Percentiles rank a stretch among this genome's conserved stretches.
Conservation (phyloP, 2,113 vertebrate species). For the Larimichthys polyactis region DNA sequence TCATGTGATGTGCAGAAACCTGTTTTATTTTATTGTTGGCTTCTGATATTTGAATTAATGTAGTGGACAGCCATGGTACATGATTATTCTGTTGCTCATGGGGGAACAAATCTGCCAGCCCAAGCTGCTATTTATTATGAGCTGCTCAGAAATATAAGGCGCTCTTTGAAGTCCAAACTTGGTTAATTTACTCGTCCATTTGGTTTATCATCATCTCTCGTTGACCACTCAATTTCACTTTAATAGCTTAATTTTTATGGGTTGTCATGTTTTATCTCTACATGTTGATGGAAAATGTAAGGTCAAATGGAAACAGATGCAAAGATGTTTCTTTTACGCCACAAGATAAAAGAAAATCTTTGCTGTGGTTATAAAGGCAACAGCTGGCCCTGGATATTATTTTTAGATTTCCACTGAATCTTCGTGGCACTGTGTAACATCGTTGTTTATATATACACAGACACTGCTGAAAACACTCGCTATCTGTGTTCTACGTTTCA, state of each 20-base stretch:
- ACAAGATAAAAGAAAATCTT: background rate
- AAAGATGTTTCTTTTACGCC: background rate
- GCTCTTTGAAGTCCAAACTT: slow-evolving; percentile 32
- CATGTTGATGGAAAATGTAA: background rate
- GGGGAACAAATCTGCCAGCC: slow-evolving; percentile 54
- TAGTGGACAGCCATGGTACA: slow-evolving; percentile 38
- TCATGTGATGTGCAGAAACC: slow-evolving; percentile 36
- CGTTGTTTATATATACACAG: slow-evolving; percentile 23
- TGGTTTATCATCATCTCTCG: slow-evolving; percentile 20
- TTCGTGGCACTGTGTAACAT: background rate
- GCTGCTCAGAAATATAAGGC: slow-evolving; percentile 23
- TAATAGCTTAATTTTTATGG: slow-evolving; percentile 13
- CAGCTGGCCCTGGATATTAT: slow-evolving; percentile 13
- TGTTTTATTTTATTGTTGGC: slow-evolving; percentile 36
- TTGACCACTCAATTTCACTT: slow-evolving; percentile 16
- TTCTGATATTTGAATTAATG: slow-evolving; percentile 42
- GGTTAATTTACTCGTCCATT: slow-evolving; percentile 40
- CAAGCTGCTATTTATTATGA: slow-evolving; percentile 54
- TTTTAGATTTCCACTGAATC: slow-evolving; percentile 17
- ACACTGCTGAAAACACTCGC: background rate
- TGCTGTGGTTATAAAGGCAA: slow-evolving; percentile 11
- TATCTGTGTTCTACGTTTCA: slow-evolving; percentile 8
- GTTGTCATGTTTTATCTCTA: background rate
- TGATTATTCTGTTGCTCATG: slow-evolving; percentile 52
- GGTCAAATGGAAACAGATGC: background rate